Conservation (phyloP, 2,113 vertebrate species). For the Heliornis fulica region DNA sequence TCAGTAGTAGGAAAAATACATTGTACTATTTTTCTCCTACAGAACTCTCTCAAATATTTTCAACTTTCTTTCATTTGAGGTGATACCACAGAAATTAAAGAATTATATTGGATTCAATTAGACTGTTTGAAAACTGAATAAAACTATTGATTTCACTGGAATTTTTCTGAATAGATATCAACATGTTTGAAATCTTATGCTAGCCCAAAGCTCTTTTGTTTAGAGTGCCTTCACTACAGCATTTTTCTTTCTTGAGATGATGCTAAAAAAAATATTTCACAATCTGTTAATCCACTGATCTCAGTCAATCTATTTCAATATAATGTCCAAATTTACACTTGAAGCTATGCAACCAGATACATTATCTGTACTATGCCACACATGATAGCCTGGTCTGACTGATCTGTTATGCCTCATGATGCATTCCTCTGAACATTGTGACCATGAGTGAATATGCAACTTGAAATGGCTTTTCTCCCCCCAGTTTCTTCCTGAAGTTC, state of each 20-base stretch:
- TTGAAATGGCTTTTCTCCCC: neutral
- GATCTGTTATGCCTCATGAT: neutral
- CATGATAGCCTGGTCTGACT: neutral
- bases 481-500: neutral
- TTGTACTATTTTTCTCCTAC: neutral
- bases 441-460: neutral
- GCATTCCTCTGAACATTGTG: neutral
- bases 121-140: neutral
- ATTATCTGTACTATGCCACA: neutral
- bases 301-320: neutral
- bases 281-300: neutral
- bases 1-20: neutral
- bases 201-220: neutral
- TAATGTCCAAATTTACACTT: neutral
- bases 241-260: neutral
- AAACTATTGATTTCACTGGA: neutral
- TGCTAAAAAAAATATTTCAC: neutral
- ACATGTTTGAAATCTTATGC: neutral
- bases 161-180: neutral
- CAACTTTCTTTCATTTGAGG: neutral
- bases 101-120: neutral
- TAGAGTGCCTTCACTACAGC: neutral
- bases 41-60: neutral
- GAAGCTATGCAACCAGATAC: neutral
- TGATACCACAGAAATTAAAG: neutral